These are phyloP conservation scores for Helicoverpa armigera DNA, from an alignment of 1,140 invertebrate genomes.

Conservation along the genomic window DNA sequence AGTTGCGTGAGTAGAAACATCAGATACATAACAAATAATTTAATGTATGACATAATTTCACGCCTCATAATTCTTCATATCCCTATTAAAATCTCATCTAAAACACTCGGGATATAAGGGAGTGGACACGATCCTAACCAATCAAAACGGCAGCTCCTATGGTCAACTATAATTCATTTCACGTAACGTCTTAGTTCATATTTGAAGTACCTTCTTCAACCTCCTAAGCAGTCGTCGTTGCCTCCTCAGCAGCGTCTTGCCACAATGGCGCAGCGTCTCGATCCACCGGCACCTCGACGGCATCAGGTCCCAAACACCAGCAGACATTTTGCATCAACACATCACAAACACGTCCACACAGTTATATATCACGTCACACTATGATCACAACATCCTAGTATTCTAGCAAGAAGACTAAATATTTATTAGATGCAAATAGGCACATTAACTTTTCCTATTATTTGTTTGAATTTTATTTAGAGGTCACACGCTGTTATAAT, in stretches of 20 bases:
- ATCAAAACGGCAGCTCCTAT: too few relatives aligned
- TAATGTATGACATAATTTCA: too few relatives aligned
- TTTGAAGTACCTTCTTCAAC: constrained; percentile 76
- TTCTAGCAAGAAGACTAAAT: background rate
- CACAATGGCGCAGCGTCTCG: constrained; percentile 79
- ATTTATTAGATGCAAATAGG: constrained; percentile 12
- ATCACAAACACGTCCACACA: constrained; percentile 53
- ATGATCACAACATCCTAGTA: background rate
- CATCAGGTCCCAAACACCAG: constrained; percentile 77
- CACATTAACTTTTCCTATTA: background rate
- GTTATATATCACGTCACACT: constrained; percentile 22
- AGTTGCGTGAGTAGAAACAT: too few relatives aligned
- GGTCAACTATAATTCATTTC: too few relatives aligned
- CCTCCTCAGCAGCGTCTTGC: constrained; percentile 79
- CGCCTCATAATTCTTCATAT: too few relatives aligned
- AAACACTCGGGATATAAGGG: too few relatives aligned
- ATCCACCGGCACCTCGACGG: constrained; percentile 78
- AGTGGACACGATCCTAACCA: too few relatives aligned
- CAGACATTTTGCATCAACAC: constrained; percentile 68
- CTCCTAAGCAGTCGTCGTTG: constrained; percentile 74
- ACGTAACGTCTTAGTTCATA: too few relatives aligned
- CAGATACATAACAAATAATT: too few relatives aligned
- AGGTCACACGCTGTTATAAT: background rate
- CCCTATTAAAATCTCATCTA: too few relatives aligned
- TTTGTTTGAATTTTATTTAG: constrained; percentile 10